These are phyloP conservation scores for Mesoclemmys tuberculata DNA, from an alignment of 2,113 vertebrate species.

Conservation along the genomic window DNA sequence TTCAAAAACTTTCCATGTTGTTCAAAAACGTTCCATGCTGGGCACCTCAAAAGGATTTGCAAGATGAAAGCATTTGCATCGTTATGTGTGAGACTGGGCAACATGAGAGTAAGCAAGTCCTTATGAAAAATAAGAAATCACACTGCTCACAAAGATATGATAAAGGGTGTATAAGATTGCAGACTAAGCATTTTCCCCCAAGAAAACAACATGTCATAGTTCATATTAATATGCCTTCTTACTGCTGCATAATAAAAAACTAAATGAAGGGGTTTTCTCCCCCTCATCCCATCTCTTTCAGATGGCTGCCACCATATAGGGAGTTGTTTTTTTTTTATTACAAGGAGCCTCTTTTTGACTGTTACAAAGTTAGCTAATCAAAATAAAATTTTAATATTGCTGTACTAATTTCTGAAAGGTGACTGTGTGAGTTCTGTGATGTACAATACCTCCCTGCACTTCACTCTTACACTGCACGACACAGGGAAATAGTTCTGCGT, in stretches of 20 bases:
- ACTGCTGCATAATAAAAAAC: not conserved
- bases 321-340: conserved; percentile 48
- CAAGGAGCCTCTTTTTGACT: not conserved
- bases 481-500: rapidly evolving
- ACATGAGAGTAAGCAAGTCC: not conserved
- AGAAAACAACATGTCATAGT: not conserved
- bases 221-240: not conserved
- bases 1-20: not conserved
- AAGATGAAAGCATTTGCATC: not conserved
- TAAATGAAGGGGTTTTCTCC: not conserved
- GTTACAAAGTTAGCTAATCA: not conserved
- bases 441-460: rapidly evolving
- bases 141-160: not conserved
- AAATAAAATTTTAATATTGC: not conserved
- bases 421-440: rapidly evolving
- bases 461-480: not conserved
- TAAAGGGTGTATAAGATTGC: not conserved
- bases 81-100: not conserved
- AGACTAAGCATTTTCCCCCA: not conserved
- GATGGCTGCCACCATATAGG: conserved; percentile 73
- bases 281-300: conserved; percentile 44
- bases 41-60: not conserved
- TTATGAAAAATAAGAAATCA: not conserved
- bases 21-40: too few relatives aligned
- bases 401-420: not conserved